A percentile compares a stretch with the other conserved stretches of the same genome.
phyloP scores from a whole-genome alignment of 2,888 invertebrate genomes.

The Tipula lateralis region DNA sequence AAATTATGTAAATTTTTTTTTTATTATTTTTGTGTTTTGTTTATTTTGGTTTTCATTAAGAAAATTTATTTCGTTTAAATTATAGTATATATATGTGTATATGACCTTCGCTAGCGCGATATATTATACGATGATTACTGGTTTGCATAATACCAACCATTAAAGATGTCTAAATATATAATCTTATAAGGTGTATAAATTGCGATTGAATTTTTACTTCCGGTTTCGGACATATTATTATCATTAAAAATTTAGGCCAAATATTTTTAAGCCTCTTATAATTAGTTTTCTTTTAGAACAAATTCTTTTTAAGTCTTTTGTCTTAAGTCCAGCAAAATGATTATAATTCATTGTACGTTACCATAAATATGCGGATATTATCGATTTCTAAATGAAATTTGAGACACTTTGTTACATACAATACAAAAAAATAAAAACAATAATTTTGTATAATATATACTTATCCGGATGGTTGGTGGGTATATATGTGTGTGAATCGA shows the following conservation, averaged over 20 bases:
- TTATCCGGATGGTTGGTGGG: neutral
- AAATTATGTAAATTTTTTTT: neutral
- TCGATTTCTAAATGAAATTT: slow-evolving; percentile 1
- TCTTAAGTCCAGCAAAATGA: neutral
- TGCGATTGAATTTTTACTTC: neutral
- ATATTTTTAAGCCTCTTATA: neutral
- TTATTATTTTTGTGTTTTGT: neutral
- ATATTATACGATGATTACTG: neutral
- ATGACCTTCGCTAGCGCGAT: neutral
- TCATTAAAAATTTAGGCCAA: neutral
- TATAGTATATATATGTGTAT: neutral
- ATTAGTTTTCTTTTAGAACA: neutral
- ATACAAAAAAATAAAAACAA: neutral
- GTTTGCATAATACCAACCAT: neutral
- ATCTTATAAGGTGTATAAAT: neutral
- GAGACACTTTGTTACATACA: neutral
- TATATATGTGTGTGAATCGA: neutral
- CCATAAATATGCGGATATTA: neutral
- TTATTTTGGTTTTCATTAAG: neutral
- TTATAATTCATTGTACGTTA: neutral
- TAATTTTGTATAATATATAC: neutral
- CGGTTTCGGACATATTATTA: neutral
- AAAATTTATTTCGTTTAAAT: neutral
- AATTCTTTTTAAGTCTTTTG: neutral
- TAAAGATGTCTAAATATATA: neutral